Evolutionary conservation across 2,888 invertebrate species (phyloP), one percentile per base, ranked within the genome.

Genomic region (Schizotus pectinicornis): DNA sequence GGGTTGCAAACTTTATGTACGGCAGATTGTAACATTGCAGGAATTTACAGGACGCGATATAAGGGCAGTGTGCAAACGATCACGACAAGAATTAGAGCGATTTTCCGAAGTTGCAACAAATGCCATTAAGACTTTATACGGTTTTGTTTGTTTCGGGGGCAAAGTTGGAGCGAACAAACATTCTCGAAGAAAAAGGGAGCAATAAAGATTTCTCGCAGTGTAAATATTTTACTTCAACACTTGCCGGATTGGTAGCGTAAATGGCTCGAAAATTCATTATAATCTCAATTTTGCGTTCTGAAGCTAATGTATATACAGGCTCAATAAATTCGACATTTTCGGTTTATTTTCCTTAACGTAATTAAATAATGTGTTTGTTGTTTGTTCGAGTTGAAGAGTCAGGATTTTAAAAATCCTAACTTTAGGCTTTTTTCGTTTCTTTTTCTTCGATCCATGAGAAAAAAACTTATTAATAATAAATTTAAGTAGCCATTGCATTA

Each of bases 171-270:
- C 35, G 36, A 46, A 46, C 46, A 46, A 46, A 46, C 46, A 46
- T 46, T 36, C 36, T 1, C 36, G 14, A 8, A 11, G 14, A 36
- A 46, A 46, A 46, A 46, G 35, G 46, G 35, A 35, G 46, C 46
- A 46, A 46, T 46, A 46, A 46, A 46, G 48, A 48, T 48, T 48
- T 36, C 47, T 3, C 38, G 13, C 32, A 38, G 8, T 11, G 36
- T 35, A 46, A 46, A 48, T 48, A 48, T 48, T 48, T 48, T 48
- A 48, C 11, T 37, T 38, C 37, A 30, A 12, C 48, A 38, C 37
- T n/a, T n/a, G 31, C 32, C 8, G 48, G 31, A 48, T 38, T 13
- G 11, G 47, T 36, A 36, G 33, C 9, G 45, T 32, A 45, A 45
- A 45, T 14, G 46, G 36, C 36, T 30, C 35, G 48, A 38, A 12